These are phyloP conservation scores for Liposcelis brunnea DNA, from an alignment of 2,888 invertebrate genomes.

Conservation along the genomic window DNA sequence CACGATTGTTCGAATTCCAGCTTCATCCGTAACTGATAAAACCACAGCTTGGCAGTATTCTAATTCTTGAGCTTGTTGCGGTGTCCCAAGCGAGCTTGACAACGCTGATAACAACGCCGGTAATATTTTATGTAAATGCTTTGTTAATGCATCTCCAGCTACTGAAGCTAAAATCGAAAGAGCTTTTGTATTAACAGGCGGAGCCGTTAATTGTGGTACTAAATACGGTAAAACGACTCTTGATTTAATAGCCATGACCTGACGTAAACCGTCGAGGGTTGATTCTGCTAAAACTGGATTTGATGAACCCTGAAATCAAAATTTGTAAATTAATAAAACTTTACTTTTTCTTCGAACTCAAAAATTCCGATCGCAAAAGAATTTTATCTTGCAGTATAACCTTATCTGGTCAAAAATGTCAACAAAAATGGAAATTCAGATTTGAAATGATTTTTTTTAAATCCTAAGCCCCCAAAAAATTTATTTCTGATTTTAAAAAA, in stretches of 20 bases:
- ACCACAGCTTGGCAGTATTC: conserved; percentile 89
- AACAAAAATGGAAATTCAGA: too few species aligned
- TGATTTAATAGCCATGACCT: conserved; percentile 94
- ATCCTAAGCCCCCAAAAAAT: too few species aligned
- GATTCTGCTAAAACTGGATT: conserved; percentile 68
- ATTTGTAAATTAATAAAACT: background rate
- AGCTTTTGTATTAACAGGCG: conserved; percentile 84
- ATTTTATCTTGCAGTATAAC: too few species aligned
- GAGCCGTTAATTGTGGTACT: conserved; percentile 79
- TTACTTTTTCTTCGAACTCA: too few species aligned
- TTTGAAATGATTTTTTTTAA: too few species aligned
- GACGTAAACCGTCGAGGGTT: conserved; percentile 86
- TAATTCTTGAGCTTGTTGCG: conserved; percentile 52
- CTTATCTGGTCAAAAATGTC: too few species aligned
- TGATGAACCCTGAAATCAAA: conserved; percentile 42
- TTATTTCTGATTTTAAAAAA: too few species aligned
- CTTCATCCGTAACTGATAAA: conserved; percentile 74
- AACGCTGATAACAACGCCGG: conserved; percentile 73
- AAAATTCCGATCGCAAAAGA: too few species aligned
- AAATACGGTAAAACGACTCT: conserved; percentile 90
- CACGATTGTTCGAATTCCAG: conserved; percentile 72
- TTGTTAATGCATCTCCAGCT: conserved; percentile 80
- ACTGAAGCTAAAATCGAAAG: conserved; percentile 86
- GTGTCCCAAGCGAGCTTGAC: conserved; percentile 45
- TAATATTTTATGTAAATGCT: conserved; percentile 79